Evolutionary conservation across 1,140 invertebrate genomes (phyloP).

Genomic region (Tachypleus tridentatus): DNA sequence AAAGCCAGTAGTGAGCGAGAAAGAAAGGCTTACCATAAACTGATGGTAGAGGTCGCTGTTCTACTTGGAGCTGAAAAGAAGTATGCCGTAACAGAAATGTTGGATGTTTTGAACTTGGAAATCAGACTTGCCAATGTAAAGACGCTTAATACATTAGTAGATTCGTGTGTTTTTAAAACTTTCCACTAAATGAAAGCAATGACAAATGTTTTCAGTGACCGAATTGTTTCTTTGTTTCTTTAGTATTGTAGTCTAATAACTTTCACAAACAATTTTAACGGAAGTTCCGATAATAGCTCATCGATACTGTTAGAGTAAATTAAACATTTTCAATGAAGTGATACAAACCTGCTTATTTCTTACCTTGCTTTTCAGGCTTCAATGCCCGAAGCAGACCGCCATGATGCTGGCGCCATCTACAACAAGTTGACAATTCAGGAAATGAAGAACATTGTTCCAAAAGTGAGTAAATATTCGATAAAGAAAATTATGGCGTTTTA

Average conservation of each 20-base stretch:
- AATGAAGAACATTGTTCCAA: conserved; percentile 50
- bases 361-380: conserved; percentile 43
- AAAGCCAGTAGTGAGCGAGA: conserved; percentile 37
- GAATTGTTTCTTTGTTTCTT: too few relatives aligned
- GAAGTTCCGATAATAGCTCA: too few relatives aligned
- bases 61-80: conserved; percentile 50
- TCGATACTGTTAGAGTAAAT: too few relatives aligned
- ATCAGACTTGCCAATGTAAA: conserved; percentile 54
- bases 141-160: not conserved
- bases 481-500: too few relatives aligned
- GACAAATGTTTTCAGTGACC: too few relatives aligned
- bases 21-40: conserved; percentile 61
- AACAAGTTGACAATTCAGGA: conserved; percentile 56
- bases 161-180: too few relatives aligned
- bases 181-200: too few relatives aligned
- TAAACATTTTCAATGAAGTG: too few relatives aligned
- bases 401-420: conserved; percentile 66
- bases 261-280: too few relatives aligned
- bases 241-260: too few relatives aligned
- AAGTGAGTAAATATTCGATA: conserved; percentile 1
- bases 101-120: conserved; percentile 70
- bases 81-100: conserved; percentile 48
- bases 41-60: conserved; percentile 46
- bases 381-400: conserved; percentile 61
- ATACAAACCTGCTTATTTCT: too few relatives aligned